Conservation (phyloP, 2,113 vertebrate species). For the Perccottus glenii region DNA sequence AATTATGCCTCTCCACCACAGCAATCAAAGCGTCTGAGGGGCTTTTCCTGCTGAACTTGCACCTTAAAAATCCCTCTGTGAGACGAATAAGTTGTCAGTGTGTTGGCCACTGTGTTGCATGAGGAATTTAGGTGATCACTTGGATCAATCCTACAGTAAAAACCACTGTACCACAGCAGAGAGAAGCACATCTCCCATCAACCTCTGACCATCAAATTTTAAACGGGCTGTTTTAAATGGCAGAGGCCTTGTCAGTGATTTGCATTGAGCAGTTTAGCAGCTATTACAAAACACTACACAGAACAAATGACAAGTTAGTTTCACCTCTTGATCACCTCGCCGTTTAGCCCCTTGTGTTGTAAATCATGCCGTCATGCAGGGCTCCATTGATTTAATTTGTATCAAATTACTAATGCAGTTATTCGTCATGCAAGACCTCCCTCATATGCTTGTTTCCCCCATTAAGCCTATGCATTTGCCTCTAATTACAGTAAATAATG, state of each 20-base stretch:
- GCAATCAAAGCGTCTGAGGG: constrained; percentile 42
- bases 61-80: constrained; percentile 54
- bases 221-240: constrained; percentile 39
- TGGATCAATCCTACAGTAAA: constrained; percentile 66
- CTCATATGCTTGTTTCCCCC: constrained; percentile 59
- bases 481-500: constrained; percentile 63
- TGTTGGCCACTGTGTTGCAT: constrained; percentile 49
- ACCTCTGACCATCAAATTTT: constrained; percentile 46
- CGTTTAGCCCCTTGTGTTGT: constrained; percentile 37
- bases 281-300: constrained; percentile 42
- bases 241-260: constrained; percentile 32
- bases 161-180: constrained; percentile 60
- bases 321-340: constrained; percentile 64
- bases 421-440: constrained; percentile 62
- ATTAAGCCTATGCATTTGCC: constrained; percentile 62
- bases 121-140: constrained; percentile 69
- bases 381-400: constrained; percentile 70
- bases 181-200: constrained; percentile 32
- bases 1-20: constrained; percentile 36
- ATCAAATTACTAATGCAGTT: constrained; percentile 70
- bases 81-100: constrained; percentile 52
- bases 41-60: constrained; percentile 66
- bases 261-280: constrained; percentile 21
- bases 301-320: constrained; percentile 45
- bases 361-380: constrained; percentile 53